Conservation (phyloP, 2,113 vertebrate species). For the Siniperca chuatsi region DNA sequence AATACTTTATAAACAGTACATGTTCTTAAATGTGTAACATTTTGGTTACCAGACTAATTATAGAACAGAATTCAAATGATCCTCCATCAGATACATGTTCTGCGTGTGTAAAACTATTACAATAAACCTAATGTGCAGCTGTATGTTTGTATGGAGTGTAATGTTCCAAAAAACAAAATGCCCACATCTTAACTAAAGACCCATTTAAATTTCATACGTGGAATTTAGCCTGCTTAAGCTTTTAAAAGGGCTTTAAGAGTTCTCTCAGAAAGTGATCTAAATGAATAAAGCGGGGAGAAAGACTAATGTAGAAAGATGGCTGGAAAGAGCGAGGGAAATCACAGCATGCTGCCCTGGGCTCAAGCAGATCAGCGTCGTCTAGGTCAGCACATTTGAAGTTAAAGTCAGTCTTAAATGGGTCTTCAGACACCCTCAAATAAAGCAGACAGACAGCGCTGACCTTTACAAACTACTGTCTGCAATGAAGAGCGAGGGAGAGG, state of each 20-base stretch:
- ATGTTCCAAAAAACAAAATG: slow-evolving; percentile 11
- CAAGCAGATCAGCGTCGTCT: slow-evolving; percentile 68
- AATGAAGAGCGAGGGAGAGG: not conserved
- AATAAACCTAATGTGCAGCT: too few species aligned
- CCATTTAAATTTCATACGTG: slow-evolving; percentile 41
- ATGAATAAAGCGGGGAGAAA: slow-evolving; percentile 59
- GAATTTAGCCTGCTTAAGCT: slow-evolving; percentile 55
- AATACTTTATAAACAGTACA: not conserved
- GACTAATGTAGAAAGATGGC: slow-evolving; percentile 61
- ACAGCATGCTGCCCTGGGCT: slow-evolving; percentile 72
- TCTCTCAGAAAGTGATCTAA: slow-evolving; percentile 56
- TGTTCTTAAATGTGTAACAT: not conserved
- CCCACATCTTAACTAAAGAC: slow-evolving; percentile 17
- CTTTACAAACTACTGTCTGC: slow-evolving; percentile 74
- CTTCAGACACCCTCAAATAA: slow-evolving; percentile 79
- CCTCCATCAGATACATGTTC: not conserved
- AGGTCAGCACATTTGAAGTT: slow-evolving; percentile 83
- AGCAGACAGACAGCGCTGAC: slow-evolving; percentile 74
- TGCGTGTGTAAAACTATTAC: not conserved
- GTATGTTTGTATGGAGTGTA: not conserved
- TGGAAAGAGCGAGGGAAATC: slow-evolving; percentile 55
- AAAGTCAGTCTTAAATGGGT: slow-evolving; percentile 81
- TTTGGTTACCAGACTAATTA: not conserved
- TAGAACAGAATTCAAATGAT: not conserved
- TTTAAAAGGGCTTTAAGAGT: slow-evolving; percentile 47